These are phyloP conservation scores for Loris lydekkerianus DNA, from an alignment of 2,797 vertebrate genomes.

Conservation along the genomic window DNA sequence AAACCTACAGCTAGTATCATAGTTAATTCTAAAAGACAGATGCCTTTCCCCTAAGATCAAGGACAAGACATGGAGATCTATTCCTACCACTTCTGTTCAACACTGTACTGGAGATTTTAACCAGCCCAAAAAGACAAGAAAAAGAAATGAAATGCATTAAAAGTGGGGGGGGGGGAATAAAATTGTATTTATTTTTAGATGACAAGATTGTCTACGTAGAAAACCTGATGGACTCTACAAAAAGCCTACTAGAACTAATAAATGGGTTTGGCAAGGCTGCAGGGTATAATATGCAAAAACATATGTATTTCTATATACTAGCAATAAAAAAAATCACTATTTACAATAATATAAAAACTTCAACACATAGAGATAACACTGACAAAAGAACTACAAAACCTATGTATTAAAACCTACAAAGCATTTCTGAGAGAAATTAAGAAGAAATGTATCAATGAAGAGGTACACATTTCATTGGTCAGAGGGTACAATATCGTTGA, in stretches of 20 bases:
- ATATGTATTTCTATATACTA: not conserved
- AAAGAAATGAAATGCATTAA: constrained; percentile 21
- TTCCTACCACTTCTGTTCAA: not conserved
- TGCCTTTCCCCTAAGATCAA: not conserved
- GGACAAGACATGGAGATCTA: constrained; percentile 32
- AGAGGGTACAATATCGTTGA: not conserved
- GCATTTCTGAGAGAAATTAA: constrained; percentile 7
- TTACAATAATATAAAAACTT: constrained; percentile 26
- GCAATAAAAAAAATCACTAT: not conserved
- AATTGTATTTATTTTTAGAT: constrained; percentile 13
- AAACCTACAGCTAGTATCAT: constrained; percentile 19
- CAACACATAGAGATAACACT: not conserved
- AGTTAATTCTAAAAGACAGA: constrained; percentile 53
- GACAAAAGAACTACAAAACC: constrained; percentile 22
- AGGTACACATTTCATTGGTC: constrained; percentile 23
- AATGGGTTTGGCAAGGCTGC: not conserved
- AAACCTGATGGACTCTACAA: constrained; percentile 1
- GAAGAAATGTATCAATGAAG: not conserved
- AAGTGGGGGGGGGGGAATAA: constrained; percentile 24
- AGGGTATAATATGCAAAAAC: not conserved
- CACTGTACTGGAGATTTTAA: not conserved
- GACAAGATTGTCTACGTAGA: not conserved
- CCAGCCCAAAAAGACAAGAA: not conserved
- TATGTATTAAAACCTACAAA: constrained; percentile 48
- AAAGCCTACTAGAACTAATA: constrained; percentile 27